Conservation (phyloP, 2,888 invertebrate genomes). For the Patella depressa region DNA sequence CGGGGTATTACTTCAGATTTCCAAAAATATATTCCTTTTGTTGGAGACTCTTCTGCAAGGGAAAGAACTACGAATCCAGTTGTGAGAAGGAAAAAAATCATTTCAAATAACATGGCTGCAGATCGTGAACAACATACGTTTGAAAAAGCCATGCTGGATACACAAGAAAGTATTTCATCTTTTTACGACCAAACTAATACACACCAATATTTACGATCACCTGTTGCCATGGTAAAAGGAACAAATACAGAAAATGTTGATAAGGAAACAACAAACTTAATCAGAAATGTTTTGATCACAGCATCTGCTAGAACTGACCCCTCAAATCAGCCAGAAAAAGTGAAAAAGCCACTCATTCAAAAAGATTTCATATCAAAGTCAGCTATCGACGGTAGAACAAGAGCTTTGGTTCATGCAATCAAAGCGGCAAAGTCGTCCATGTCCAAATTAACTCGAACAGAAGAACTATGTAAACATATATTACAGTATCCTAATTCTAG, state of each 20-base stretch:
- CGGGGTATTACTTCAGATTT: constrained; percentile 9
- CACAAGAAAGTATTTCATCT: constrained; percentile 40
- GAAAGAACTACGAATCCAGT: background rate
- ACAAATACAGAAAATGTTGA: constrained; percentile 14
- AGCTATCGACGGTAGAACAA: constrained; percentile 50
- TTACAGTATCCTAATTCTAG: constrained; percentile 82
- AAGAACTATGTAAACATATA: constrained; percentile 82
- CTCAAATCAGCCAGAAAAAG: constrained; percentile 20
- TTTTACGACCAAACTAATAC: constrained; percentile 31
- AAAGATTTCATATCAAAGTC: constrained; percentile 49
- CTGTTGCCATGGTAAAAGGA: background rate
- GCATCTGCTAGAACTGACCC: constrained; percentile 10
- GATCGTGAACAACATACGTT: constrained; percentile 27
- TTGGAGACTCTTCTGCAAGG: background rate
- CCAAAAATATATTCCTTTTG: constrained; percentile 23
- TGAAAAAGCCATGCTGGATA: constrained; percentile 37
- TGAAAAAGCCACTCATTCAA: constrained; percentile 41
- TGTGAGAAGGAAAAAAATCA: background rate
- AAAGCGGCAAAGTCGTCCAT: constrained; percentile 59
- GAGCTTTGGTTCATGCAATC: constrained; percentile 49
- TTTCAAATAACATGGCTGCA: constrained; percentile 2
- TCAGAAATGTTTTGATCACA: constrained; percentile 18
- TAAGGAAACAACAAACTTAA: constrained; percentile 15
- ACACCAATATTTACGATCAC: constrained; percentile 4
- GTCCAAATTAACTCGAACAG: constrained; percentile 77